Evolutionary conservation across 2,888 invertebrate species (phyloP).

Genomic region (Cryptus armator): DNA sequence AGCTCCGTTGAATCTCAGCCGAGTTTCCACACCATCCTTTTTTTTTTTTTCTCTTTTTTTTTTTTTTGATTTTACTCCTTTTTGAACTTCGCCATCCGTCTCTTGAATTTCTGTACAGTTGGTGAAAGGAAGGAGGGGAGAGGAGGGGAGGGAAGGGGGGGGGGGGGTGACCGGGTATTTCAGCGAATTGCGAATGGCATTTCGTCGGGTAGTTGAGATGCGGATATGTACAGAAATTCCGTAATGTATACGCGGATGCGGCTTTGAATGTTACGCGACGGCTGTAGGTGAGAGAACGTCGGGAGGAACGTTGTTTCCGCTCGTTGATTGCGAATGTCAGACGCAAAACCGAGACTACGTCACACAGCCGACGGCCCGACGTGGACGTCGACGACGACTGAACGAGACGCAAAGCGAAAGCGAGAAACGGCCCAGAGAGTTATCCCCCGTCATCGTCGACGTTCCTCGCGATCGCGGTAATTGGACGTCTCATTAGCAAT

Average conservation of each 20-base stretch:
- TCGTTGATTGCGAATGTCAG: slow-evolving; percentile 74
- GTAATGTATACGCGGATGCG: not conserved
- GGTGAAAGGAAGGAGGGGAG: not conserved
- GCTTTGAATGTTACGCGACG: slow-evolving; percentile 1
- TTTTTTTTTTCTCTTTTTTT: slow-evolving; percentile 34
- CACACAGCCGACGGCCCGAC: not conserved
- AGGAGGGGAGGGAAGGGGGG: not conserved
- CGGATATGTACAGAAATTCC: slow-evolving; percentile 13
- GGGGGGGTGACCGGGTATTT: slow-evolving; percentile 31
- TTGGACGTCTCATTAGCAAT: slow-evolving; percentile 77
- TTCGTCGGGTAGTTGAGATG: slow-evolving; percentile 33
- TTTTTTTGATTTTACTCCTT: slow-evolving; percentile 18
- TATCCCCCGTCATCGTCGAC: not conserved
- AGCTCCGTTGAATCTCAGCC: slow-evolving; percentile 30
- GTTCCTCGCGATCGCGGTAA: slow-evolving; percentile 71
- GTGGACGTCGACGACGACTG: slow-evolving; percentile 29
- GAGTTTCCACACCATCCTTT: not conserved
- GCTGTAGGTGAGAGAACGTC: slow-evolving; percentile 31
- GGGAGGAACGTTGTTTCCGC: slow-evolving; percentile 70
- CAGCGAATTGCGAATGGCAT: slow-evolving; percentile 62
- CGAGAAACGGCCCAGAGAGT: slow-evolving; percentile 22
- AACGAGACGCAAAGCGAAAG: not conserved
- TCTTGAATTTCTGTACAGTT: slow-evolving; percentile 17
- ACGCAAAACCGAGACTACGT: slow-evolving; percentile 60
- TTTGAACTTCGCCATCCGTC: slow-evolving; percentile 11